Evolutionary conservation across 2,797 vertebrate species (phyloP), one percentile per base, ranked within the genome.

Genomic region (Microctenopoma steveboyesi): DNA sequence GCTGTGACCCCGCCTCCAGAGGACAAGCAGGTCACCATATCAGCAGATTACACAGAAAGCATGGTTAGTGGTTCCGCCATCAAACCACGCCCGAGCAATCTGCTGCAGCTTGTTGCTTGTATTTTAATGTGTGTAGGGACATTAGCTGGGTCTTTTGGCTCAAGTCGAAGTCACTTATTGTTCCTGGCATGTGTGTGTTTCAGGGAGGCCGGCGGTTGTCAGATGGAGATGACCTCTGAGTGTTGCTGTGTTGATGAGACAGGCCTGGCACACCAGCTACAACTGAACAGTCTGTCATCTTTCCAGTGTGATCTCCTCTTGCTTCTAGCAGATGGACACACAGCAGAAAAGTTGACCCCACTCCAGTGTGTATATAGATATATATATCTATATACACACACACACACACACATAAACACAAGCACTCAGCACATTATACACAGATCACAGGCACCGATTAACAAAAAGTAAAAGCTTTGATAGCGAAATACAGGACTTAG

Each of bases 21-120:
- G 11, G 97, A 99, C 88, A 99, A 99, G 79, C 97, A 97, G 91
- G 98, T 97, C 89, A 95, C 96, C 88, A 97, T 99, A 94, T 95
- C 97, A 37, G 97, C 97, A 0, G 97, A 99, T 88, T 99, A 98
- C 40, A 95, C 95, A 0, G 97, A 98, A 83, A 93, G 94, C 84
- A 96, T 97, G 96, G 98, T 99, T 92, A 94, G 81, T 82, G 13
- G 43, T 63, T 47, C 10, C 7, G 1, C 7, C 18, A 1, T 18
- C 45, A 47, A 18, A 47, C n/a, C n/a, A 9, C 22, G n/a, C 30
- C 10, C 4, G 8, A n/a, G 2, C 11, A 57, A 11, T 35, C 16
- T 43, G 43, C 13, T 35, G 9, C 16, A 43, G 33, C 4, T 42
- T 18, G 30, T 22, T 51, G 30, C 3, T 42, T 18, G 30, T 33